Conservation (phyloP, 2,888 invertebrate species). For the Phrixothrix hirtus region DNA sequence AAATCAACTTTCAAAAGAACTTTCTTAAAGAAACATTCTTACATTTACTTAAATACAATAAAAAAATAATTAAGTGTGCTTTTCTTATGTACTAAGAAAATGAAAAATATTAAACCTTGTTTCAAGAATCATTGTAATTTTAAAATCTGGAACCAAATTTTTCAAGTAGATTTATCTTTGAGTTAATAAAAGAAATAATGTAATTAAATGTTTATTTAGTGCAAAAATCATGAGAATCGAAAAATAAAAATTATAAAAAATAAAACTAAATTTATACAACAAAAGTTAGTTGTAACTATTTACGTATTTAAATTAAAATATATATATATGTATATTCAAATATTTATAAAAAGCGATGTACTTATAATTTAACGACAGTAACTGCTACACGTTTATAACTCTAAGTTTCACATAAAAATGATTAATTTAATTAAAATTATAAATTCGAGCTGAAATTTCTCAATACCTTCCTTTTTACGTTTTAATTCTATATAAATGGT, state of each 20-base stretch:
- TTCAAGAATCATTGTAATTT: too few species aligned
- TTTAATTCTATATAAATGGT: conserved; percentile 15
- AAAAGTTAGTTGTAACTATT: conserved; percentile 20
- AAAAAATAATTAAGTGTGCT: neutral
- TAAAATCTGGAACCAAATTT: too few species aligned
- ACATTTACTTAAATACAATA: too few species aligned
- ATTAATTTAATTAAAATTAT: neutral
- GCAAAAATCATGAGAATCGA: neutral
- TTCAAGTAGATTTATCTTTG: too few species aligned
- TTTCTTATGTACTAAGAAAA: neutral
- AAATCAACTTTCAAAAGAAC: too few species aligned
- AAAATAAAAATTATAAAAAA: conserved; percentile 41
- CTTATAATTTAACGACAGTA: conserved; percentile 12
- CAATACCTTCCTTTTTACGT: neutral
- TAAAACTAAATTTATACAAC: conserved; percentile 38
- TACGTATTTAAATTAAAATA: conserved; percentile 20
- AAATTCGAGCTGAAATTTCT: conserved; percentile 9
- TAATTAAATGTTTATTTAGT: neutral
- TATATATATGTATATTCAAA: conserved; percentile 8
- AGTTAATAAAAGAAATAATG: neutral
- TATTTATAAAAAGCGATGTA: conserved; percentile 19
- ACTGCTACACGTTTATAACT: conserved; percentile 9
- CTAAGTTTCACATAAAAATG: neutral
- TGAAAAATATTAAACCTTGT: too few species aligned
- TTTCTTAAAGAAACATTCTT: too few species aligned